Evolutionary conservation across 1,140 invertebrate genomes (phyloP).

Genomic region (Anagrus nilaparvatae): DNA sequence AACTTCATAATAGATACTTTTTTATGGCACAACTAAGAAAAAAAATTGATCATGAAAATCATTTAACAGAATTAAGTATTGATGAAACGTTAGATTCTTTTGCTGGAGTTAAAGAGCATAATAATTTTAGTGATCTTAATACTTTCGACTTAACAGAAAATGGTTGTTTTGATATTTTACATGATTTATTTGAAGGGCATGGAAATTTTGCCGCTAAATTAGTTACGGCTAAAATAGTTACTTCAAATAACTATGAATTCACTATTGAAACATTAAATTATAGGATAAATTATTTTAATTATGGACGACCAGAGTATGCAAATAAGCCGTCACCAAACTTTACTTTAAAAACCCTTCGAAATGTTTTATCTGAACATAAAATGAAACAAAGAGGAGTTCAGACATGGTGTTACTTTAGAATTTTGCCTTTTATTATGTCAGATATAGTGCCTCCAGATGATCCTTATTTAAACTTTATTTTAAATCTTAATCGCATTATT

Average conservation of each 20-base stretch:
- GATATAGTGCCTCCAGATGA: slow-evolving; percentile 1
- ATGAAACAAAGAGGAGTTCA: background rate
- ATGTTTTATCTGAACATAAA: background rate
- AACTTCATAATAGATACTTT: background rate
- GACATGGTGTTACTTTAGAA: slow-evolving; percentile 1
- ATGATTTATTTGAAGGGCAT: background rate
- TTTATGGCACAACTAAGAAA: background rate
- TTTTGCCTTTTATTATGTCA: slow-evolving; percentile 3
- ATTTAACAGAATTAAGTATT: background rate
- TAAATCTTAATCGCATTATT: background rate
- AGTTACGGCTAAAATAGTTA: background rate
- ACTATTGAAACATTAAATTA: background rate
- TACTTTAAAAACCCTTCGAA: background rate
- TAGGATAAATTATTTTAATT: background rate
- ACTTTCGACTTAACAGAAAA: background rate
- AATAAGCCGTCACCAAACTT: slow-evolving; percentile 6
- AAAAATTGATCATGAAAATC: background rate
- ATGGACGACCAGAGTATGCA: background rate
- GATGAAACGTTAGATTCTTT: no score
- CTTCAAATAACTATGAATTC: background rate
- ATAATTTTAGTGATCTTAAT: background rate
- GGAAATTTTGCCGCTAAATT: background rate
- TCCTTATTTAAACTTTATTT: background rate
- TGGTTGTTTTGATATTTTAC: background rate
- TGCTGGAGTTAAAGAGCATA: background rate